phyloP scores from a whole-genome alignment of 2,113 vertebrate species.

The Bos javanicus region DNA sequence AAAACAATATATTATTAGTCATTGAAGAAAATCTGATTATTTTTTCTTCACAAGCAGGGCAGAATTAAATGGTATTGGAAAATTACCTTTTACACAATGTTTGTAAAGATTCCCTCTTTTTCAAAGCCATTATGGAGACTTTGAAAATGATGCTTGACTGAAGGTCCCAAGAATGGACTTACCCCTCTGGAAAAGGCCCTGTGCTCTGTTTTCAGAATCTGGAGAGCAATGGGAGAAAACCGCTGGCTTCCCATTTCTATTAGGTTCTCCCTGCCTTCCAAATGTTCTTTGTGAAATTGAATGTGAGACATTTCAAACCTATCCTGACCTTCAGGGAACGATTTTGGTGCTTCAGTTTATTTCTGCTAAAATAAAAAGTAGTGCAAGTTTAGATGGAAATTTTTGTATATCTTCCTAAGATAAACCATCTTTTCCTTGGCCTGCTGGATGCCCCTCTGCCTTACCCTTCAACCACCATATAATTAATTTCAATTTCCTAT shows the following conservation, averaged over 20 bases:
- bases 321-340: background rate
- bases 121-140: background rate
- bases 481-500: slow-evolving; percentile 13
- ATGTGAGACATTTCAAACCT: background rate
- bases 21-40: background rate
- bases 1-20: background rate
- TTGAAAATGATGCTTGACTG: slow-evolving; percentile 1
- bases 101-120: background rate
- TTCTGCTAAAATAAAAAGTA: slow-evolving; percentile 28
- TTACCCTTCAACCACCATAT: background rate
- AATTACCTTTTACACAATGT: background rate
- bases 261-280: background rate
- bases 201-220: background rate
- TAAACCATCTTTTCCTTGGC: slow-evolving; percentile 25
- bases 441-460: background rate
- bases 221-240: background rate
- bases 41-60: background rate
- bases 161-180: rapidly evolving
- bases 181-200: background rate
- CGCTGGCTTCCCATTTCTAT: background rate
- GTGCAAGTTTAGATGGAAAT: background rate
- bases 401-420: background rate
- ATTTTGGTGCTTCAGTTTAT: background rate
- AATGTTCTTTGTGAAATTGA: background rate
- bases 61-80: background rate